These are phyloP conservation scores for Tretioscincus oriximinensis DNA, from an alignment of 2,113 vertebrate genomes.

Conservation along the genomic window DNA sequence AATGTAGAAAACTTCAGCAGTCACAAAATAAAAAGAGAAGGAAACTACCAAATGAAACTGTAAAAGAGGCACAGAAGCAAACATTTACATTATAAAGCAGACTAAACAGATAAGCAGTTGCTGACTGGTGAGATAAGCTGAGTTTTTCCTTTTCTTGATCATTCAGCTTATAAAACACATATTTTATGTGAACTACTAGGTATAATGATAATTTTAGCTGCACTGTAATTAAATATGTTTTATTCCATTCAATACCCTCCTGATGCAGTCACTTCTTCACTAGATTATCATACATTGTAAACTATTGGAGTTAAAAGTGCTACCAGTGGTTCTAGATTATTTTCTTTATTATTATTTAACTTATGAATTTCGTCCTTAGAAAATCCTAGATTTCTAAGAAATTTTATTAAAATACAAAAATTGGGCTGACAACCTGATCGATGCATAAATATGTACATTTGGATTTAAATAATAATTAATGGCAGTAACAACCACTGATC, in stretches of 20 bases:
- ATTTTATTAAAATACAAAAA: conserved; percentile 2
- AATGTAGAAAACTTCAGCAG: not conserved
- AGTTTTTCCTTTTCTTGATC: conserved; percentile 43
- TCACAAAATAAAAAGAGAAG: conserved; percentile 36
- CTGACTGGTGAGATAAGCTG: conserved; percentile 54
- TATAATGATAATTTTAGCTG: conserved; percentile 7
- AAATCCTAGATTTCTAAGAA: not conserved
- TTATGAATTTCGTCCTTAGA: not conserved
- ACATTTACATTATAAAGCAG: conserved; percentile 69
- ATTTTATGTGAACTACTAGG: conserved; percentile 55
- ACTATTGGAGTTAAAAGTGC: not conserved
- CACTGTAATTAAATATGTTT: conserved; percentile 5
- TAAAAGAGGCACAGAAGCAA: conserved; percentile 68
- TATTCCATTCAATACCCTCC: not conserved
- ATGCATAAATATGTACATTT: not conserved
- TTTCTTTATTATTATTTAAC: not conserved
- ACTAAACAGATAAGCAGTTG: conserved; percentile 77
- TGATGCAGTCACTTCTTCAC: no score
- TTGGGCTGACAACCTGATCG: not conserved
- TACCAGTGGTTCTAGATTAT: conserved; percentile 43
- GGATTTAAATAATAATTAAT: not conserved
- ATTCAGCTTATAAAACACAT: conserved; percentile 60
- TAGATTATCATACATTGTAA: no score
- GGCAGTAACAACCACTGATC: not conserved
- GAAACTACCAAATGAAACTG: conserved; percentile 51